Evolutionary conservation across 2,113 vertebrate genomes (phyloP), one percentile per base, ranked within the genome.

Genomic region (Phalacrocorax carbo): DNA sequence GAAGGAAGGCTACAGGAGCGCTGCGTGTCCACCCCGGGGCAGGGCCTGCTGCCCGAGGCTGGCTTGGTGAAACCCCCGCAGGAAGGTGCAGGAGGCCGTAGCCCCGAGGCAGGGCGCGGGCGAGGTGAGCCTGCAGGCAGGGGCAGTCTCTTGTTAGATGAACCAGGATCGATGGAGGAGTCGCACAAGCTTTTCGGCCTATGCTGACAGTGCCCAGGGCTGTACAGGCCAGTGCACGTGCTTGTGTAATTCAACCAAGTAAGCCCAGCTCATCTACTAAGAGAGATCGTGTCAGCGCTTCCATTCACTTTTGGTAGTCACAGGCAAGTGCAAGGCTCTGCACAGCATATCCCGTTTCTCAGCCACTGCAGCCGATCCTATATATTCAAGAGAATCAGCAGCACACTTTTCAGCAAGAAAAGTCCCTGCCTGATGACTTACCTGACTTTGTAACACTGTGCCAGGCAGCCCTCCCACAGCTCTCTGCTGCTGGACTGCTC

Each of bases 161-260:
- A 44, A 25, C 42, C 19, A 3, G 75, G 68, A 26, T 7, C 3
- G 19, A 36, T 3, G 42, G 34, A 48, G 25, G 44, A 58, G 36
- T 29, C 29, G n/a, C 76, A 40, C 11, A 11, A 38, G 55, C 40
- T 15, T 46, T 15, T 4, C 20, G 32, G 26, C 22, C 38, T 58
- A 5, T 6, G 9, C 40, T 13, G 80, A 13, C 30, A 34, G 52
- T 34, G 54, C 32, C 40, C 80, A 11, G 11, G 73, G 73, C 66
- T 22, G 51, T 8, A 1, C 3, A 4, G 10, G 48, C 22, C 68
- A 13, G 48, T 0, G 11, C 40, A 19, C 3, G 1, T 5, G 11
- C 80, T 22, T 30, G 42, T 26, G 40, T 49, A 23, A 40, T 6
- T 48, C 69, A 34, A 3, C 20, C 17, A 42, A n/a, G 70, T 48